Evolutionary conservation across 2,797 vertebrate genomes (phyloP).

Genomic region (Ispidina lecontei): DNA sequence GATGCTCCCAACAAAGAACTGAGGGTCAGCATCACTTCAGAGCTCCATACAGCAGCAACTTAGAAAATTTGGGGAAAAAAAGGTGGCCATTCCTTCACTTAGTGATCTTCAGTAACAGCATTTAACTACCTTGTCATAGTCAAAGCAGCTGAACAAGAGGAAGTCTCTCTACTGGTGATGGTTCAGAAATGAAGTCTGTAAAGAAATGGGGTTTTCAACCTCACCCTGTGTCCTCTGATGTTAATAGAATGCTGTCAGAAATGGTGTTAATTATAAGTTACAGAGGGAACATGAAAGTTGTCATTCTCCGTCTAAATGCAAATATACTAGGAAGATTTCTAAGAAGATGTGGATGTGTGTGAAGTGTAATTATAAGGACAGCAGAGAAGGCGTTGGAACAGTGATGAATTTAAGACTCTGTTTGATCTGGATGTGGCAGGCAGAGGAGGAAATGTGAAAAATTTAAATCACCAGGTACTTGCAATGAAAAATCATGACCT

Average conservation of each 20-base stretch:
- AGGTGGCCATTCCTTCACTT: neutral
- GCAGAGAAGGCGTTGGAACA: neutral
- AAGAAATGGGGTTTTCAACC: neutral
- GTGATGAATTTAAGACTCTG: conserved; percentile 32
- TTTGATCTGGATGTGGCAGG: conserved; percentile 21
- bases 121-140: fast-evolving
- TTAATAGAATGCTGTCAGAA: neutral
- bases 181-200: neutral
- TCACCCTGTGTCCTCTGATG: neutral
- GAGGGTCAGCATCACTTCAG: neutral
- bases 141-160: neutral
- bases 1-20: neutral
- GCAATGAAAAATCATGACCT: neutral
- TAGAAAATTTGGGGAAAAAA: neutral
- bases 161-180: neutral
- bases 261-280: conserved; percentile 37
- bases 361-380: conserved; percentile 51
- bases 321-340: neutral
- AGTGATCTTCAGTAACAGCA: neutral
- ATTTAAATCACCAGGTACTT: conserved; percentile 9
- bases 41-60: neutral
- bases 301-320: conserved; percentile 39
- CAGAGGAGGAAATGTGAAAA: conserved; percentile 42
- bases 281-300: neutral
- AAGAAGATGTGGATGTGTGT: conserved; percentile 4